phyloP scores from a whole-genome alignment of 2,888 invertebrate genomes.

The Xestia rhomboidea region DNA sequence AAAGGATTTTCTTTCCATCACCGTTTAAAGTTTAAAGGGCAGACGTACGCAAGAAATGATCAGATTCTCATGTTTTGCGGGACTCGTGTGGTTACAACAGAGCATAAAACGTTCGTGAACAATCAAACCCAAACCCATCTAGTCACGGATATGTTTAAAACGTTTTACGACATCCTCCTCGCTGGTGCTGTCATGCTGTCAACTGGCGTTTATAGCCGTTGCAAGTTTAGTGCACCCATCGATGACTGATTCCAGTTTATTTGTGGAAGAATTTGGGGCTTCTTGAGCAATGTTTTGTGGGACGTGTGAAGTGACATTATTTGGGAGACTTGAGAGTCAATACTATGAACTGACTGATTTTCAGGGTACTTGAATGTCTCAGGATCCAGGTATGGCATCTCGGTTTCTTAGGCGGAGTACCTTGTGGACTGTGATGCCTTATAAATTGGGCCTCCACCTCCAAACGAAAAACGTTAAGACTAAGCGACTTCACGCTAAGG shows the following conservation, averaged over 20 bases:
- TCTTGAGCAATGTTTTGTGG: slow-evolving; percentile 13
- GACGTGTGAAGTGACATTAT: slow-evolving; percentile 2
- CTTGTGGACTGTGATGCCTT: background rate
- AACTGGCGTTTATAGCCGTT: slow-evolving; percentile 19
- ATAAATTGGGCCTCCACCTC: background rate
- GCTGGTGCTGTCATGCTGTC: slow-evolving; percentile 23
- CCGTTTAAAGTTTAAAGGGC: background rate
- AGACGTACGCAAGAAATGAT: background rate
- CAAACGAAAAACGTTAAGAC: background rate
- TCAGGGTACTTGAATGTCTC: background rate
- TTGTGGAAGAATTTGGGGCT: slow-evolving; percentile 24
- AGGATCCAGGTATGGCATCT: background rate
- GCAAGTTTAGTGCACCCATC: slow-evolving; percentile 39
- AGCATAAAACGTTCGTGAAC: slow-evolving; percentile 26
- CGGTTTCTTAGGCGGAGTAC: background rate
- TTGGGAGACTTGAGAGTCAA: background rate
- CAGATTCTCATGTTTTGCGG: background rate
- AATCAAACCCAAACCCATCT: slow-evolving; percentile 35
- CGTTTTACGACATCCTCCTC: slow-evolving; percentile 53
- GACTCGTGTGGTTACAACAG: background rate
- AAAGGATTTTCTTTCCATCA: background rate
- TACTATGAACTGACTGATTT: background rate
- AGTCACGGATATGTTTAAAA: slow-evolving; percentile 53
- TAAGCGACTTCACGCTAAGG: background rate
- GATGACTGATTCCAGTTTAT: slow-evolving; percentile 30